phyloP scores from a whole-genome alignment of 37 sponge, comb jelly and placozoan species.

The Aphrocallistes beatrix region DNA sequence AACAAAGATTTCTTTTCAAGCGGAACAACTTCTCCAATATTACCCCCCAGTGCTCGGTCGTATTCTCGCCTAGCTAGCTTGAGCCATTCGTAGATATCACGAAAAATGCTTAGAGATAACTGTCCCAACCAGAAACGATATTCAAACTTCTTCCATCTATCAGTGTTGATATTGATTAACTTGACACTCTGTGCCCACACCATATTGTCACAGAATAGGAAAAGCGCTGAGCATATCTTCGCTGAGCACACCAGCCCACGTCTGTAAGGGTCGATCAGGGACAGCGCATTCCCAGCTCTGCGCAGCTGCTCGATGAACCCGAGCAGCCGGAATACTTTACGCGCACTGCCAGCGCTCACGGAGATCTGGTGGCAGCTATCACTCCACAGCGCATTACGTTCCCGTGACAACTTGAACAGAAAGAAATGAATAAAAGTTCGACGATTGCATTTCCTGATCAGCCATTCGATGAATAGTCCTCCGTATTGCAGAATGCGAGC shows the following conservation, averaged over 20 bases:
- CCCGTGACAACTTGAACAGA: too few relatives aligned
- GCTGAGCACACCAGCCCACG: background rate
- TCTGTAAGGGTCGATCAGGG: background rate
- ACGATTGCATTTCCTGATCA: background rate
- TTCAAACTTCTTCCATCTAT: background rate
- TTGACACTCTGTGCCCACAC: conserved; percentile 1
- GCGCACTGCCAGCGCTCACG: background rate
- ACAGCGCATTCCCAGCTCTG: background rate
- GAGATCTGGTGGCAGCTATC: background rate
- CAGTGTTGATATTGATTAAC: background rate
- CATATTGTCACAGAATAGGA: background rate
- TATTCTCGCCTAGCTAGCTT: background rate
- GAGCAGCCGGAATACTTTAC: background rate
- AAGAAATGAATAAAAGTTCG: too few relatives aligned
- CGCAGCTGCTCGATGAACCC: background rate
- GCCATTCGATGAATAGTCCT: background rate
- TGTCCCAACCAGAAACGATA: background rate
- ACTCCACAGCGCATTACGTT: too few relatives aligned
- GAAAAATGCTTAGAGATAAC: background rate
- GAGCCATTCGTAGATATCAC: background rate
- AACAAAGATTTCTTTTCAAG: background rate
- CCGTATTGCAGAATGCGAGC: conserved; percentile 1
- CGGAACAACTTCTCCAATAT: background rate
- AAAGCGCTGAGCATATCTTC: background rate
- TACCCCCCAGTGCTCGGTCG: background rate